phyloP scores from a whole-genome alignment of 2,113 vertebrate species.

The Melanerpes formicivorus region DNA sequence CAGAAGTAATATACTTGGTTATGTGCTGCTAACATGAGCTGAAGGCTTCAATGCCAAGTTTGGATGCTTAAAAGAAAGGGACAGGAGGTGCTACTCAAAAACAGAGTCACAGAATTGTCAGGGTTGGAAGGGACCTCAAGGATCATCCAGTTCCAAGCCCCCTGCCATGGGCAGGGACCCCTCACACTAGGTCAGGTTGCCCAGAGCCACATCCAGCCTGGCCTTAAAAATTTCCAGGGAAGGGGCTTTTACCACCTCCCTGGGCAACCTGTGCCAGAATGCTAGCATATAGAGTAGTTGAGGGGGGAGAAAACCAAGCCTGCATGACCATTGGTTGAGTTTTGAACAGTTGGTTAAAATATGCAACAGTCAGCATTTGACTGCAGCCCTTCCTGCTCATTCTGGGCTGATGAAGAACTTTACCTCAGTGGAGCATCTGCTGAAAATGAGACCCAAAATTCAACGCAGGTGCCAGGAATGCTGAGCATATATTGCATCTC shows the following conservation, averaged over 20 bases:
- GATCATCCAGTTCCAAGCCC: too few species aligned
- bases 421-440: neutral
- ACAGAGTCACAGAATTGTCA: too few species aligned
- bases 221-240: too few species aligned
- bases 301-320: accelerated
- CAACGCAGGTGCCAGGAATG: neutral
- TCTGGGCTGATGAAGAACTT: neutral
- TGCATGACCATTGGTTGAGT: neutral
- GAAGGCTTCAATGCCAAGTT: neutral
- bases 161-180: too few species aligned
- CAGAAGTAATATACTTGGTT: neutral
- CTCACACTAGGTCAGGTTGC: too few species aligned
- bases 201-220: too few species aligned
- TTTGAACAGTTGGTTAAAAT: neutral
- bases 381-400: neutral
- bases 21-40: neutral
- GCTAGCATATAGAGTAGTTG: neutral
- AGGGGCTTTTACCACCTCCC: too few species aligned
- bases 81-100: neutral
- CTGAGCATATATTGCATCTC: neutral
- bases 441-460: neutral
- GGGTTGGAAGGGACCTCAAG: too few species aligned
- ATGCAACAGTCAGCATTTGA: neutral
- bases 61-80: neutral
- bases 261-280: too few species aligned